Evolutionary conservation across 2,113 vertebrate species (phyloP).

Genomic region (Megaceryle maxima): DNA sequence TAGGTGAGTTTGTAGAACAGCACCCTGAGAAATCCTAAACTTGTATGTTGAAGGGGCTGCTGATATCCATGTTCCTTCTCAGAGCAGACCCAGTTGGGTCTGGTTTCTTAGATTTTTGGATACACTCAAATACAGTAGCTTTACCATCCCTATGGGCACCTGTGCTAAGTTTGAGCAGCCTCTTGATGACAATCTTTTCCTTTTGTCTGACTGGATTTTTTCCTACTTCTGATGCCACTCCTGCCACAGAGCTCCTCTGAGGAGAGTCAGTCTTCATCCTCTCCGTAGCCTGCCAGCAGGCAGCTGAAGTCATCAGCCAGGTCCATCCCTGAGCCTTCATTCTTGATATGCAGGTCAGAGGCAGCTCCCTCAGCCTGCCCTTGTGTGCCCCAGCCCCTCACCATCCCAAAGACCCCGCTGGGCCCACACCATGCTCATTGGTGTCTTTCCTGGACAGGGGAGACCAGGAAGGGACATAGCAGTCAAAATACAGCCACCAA

Average conservation of each 20-base stretch:
- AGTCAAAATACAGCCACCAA: neutral
- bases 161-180: neutral
- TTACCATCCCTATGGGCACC: neutral
- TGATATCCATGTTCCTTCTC: neutral
- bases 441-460: too few species aligned
- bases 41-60: neutral
- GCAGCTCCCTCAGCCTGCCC: neutral
- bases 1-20: neutral
- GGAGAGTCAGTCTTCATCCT: neutral
- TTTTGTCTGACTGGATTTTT: neutral
- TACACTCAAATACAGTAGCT: neutral
- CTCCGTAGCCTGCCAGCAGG: too few species aligned
- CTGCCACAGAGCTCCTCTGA: neutral
- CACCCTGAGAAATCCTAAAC: too few species aligned
- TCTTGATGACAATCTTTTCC: neutral
- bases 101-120: neutral
- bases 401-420: neutral
- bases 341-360: neutral
- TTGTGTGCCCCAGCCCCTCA: neutral
- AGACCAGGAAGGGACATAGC: neutral
- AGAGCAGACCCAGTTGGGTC: neutral
- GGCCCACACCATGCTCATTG: rapidly evolving
- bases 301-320: neutral
- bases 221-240: neutral
- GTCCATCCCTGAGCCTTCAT: neutral